Base-by-base conservation (phyloP, 2,113 vertebrate genomes). In the Brachirus orientalis region DNA sequence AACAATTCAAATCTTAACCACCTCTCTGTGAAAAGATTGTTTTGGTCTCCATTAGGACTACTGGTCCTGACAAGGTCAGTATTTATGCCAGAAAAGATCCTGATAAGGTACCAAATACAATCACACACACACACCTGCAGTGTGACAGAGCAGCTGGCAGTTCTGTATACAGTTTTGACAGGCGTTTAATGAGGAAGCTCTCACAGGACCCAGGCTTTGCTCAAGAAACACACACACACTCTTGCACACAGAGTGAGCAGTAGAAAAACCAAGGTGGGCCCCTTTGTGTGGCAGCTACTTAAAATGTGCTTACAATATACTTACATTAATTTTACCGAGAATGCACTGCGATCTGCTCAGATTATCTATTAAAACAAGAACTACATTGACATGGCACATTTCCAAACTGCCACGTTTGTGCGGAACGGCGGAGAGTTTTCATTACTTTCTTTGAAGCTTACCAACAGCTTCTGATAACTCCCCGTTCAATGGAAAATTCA, bases 61-160 rank as follows among this genome's bases (percentile, higher is more conserved):
- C 28, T 28, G 3, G 28, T 28, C 28, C 28, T 28, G 28, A 28
- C 28, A 28, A 28, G n/a, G n/a, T n/a, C n/a, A n/a, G n/a, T n/a
- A n/a, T n/a, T n/a, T n/a, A n/a, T n/a, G n/a, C n/a, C n/a, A n/a
- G n/a, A n/a, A n/a, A n/a, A n/a, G 28, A 28, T 28, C 28, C 28
- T 28, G 6, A n/a, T n/a, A 28, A 28, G 28, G 28, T 28, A 28
- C 3, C 28, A 28, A 28, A 28, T 28, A 28, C 28, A 28, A 1
- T 4, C 2, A 28, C 28, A 28, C 28, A 28, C 28, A 28, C 28
- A 28, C 28, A 28, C 28, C 28, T 28, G 28, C 28, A 51, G 76
- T 69, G 77, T 90, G 83, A 88, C 81, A 84, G 80, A 82, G 80
- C 63, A 64, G 71, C 83, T 87, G 87, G 66, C 90, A 90, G 86